Percentiles rank a stretch among this genome's conserved stretches.
phyloP scores from a whole-genome alignment of 1,140 invertebrate species.

The Andricus grossulariae region DNA sequence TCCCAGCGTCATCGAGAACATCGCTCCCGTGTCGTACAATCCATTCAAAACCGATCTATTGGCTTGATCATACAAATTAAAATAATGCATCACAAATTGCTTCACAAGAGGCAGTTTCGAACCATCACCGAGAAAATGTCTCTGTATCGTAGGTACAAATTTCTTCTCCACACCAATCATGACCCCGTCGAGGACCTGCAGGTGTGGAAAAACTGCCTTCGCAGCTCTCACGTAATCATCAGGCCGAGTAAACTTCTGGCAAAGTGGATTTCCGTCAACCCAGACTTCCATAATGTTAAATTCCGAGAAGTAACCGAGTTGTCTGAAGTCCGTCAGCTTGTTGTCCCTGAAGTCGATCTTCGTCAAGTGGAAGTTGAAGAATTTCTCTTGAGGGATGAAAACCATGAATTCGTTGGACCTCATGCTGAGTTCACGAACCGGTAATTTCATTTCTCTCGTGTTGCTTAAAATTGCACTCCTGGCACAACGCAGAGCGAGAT shows the following conservation, averaged over 20 bases:
- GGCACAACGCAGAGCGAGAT: slow-evolving; percentile 60
- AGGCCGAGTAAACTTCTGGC: slow-evolving; percentile 53
- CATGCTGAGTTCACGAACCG: slow-evolving; percentile 65
- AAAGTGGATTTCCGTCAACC: slow-evolving; percentile 72
- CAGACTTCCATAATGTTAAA: slow-evolving; percentile 70
- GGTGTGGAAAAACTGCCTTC: slow-evolving; percentile 62
- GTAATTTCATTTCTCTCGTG: slow-evolving; percentile 50
- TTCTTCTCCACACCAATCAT: slow-evolving; percentile 66
- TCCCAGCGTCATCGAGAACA: slow-evolving; percentile 72
- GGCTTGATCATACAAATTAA: slow-evolving; percentile 70
- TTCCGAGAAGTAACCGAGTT: slow-evolving; percentile 67
- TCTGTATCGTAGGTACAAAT: slow-evolving; percentile 55
- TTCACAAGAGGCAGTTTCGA: slow-evolving; percentile 62
- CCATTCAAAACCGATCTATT: slow-evolving; percentile 69
- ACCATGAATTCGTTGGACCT: slow-evolving; percentile 61
- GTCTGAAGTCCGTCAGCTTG: slow-evolving; percentile 60
- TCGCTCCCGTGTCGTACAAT: slow-evolving; percentile 68
- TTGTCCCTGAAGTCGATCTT: slow-evolving; percentile 68
- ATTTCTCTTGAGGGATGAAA: slow-evolving; percentile 63
- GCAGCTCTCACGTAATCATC: slow-evolving; percentile 68
- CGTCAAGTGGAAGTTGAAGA: slow-evolving; percentile 61
- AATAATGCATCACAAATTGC: slow-evolving; percentile 72
- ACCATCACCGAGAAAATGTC: slow-evolving; percentile 61
- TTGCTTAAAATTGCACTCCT: slow-evolving; percentile 51
- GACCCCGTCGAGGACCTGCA: slow-evolving; percentile 69